Evolutionary conservation across 2,113 vertebrate genomes (phyloP), one percentile per base, ranked within the genome.

Genomic region (Chaetura pelagica): DNA sequence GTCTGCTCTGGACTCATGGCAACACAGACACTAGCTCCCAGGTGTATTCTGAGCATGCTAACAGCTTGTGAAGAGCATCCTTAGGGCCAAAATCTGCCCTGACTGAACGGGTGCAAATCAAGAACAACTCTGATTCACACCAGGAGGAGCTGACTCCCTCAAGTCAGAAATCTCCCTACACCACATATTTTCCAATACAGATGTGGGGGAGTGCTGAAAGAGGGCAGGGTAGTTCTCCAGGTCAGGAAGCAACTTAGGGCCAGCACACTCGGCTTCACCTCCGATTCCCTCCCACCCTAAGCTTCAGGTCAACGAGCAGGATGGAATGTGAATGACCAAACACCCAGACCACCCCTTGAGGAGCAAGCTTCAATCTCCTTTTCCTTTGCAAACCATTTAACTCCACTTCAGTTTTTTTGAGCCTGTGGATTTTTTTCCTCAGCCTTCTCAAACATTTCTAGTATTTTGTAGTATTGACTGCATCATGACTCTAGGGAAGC

Each of bases 321-420:
- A 75, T 10, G 18, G 14, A 40, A 49, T 42, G 8, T 16, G 67
- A 83, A 46, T 9, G 5, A 71, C 9, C 0, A 0, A 48, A 29
- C 17, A 72, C 9, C 26, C 59, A 83, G 19, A 61, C 14, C 40
- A 59, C 3, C 4, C 29, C 58, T 32, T 32, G 5, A 57, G 51
- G 42, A 34, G 16, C 59, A 66, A 90, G n/a, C 16, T 32, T 20
- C 38, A 5, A 6, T 49, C n/a, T 58, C 40, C 19, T 77, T 72
- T 48, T 62, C 29, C 57, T 86, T 64, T 34, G 22, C 48, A 63
- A 80, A 69, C 15, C 55, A 32, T 42, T 64, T 52, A 44, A 2
- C 69, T 87, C 15, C 24, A 89, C 2, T 24, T 67, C 64, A 76
- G 40, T 49, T 32, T 76, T 68, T 85, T 15, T 38, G 10, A 86